Evolutionary conservation across 2,113 vertebrate species (phyloP).

Genomic region (Eolophus roseicapilla): DNA sequence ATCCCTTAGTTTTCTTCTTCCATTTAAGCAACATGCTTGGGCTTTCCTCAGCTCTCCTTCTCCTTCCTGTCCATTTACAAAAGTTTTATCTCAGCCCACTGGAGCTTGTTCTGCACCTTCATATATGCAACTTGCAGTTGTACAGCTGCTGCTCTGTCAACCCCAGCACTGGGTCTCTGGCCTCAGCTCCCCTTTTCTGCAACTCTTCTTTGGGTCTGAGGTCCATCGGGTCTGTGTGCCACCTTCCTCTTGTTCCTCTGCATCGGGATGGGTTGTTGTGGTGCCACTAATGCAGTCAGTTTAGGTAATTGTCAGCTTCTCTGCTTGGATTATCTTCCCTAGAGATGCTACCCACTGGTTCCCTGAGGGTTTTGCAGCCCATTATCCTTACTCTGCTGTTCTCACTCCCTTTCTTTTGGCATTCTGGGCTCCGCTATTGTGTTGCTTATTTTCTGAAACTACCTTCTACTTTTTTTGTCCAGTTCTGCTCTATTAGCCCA

Average conservation of each 20-base stretch:
- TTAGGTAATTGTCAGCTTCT: not conserved
- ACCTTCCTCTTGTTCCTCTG: not conserved
- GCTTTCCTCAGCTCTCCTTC: not conserved
- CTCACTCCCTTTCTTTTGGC: not conserved
- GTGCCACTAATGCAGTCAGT: accelerated
- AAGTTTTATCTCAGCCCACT: not conserved
- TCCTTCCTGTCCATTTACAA: not conserved
- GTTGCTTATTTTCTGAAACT: not conserved
- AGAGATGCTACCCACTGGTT: not conserved
- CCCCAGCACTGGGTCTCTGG: not conserved
- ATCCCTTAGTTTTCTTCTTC: not conserved
- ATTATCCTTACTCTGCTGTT: not conserved
- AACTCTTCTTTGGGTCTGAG: not conserved
- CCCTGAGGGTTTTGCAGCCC: not conserved
- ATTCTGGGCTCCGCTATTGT: not conserved
- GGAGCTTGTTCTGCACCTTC: not conserved
- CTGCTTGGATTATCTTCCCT: not conserved
- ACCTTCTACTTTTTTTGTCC: not conserved
- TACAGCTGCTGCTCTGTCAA: accelerated
- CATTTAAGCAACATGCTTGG: not conserved
- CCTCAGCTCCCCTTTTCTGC: not conserved
- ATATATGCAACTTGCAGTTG: accelerated
- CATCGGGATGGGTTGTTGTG: not conserved
- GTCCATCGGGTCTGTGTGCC: not conserved
- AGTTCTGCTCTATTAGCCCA: not conserved